Conservation (phyloP, 2,888 invertebrate species). For the Apoderus coryli region DNA sequence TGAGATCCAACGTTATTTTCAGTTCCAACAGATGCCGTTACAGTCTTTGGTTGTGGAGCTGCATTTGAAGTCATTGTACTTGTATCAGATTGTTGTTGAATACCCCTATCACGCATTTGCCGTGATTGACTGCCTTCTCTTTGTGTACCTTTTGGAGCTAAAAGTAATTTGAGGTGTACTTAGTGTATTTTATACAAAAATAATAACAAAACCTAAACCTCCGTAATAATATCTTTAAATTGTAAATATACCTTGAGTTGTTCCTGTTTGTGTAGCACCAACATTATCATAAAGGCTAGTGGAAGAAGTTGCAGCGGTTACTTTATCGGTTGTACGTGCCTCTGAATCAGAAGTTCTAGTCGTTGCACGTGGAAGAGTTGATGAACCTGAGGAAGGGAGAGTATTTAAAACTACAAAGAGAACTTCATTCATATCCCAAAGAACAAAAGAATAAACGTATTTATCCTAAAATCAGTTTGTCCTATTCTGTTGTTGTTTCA, state of each 20-base stretch:
- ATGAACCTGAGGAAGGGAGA: slow-evolving; percentile 44
- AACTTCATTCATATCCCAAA: too few relatives aligned
- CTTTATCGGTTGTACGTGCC: slow-evolving; percentile 50
- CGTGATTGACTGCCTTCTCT: slow-evolving; percentile 29
- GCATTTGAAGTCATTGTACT: slow-evolving; percentile 51
- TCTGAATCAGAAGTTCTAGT: slow-evolving; percentile 48
- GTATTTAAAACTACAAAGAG: too few relatives aligned
- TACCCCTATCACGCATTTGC: slow-evolving; percentile 31
- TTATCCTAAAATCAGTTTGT: too few relatives aligned
- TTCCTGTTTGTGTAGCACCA: slow-evolving; percentile 30
- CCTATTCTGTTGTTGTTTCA: too few relatives aligned
- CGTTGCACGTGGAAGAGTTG: slow-evolving; percentile 68
- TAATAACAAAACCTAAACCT: too few relatives aligned
- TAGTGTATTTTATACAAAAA: too few relatives aligned
- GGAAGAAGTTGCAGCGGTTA: slow-evolving; percentile 74
- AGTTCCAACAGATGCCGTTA: slow-evolving; percentile 50
- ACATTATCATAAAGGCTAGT: slow-evolving; percentile 83
- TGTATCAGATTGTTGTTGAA: slow-evolving; percentile 59
- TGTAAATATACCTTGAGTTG: slow-evolving; percentile 27
- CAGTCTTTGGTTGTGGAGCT: slow-evolving; percentile 46
- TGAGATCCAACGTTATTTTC: slow-evolving; percentile 56
- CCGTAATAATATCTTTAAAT: too few relatives aligned
- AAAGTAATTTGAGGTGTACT: slow-evolving; percentile 1
- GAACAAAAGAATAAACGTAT: too few relatives aligned
- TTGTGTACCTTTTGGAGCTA: slow-evolving; percentile 33